Evolutionary conservation across 2,113 vertebrate genomes (phyloP).

Genomic region (Heptranchias perlo): DNA sequence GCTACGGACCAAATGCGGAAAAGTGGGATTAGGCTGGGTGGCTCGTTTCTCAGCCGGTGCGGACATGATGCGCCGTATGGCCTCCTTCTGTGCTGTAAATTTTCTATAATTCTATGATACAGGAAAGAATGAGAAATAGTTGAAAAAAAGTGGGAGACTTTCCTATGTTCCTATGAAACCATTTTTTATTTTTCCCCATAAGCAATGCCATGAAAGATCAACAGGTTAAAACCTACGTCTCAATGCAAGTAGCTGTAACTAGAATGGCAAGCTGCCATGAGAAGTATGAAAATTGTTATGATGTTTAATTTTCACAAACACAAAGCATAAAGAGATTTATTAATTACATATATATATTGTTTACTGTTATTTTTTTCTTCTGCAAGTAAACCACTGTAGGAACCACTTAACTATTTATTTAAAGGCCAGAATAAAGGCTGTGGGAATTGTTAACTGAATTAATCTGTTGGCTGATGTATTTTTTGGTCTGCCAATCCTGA

Average conservation of each 20-base stretch:
- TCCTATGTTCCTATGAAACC: neutral
- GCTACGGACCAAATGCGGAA: no score
- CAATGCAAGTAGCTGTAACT: neutral
- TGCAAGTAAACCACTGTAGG: no score
- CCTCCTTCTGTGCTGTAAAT: no score
- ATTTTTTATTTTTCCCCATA: neutral
- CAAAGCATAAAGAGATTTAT: neutral
- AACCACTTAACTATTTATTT: neutral
- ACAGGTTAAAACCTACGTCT: neutral
- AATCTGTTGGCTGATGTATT: neutral
- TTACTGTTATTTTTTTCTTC: neutral
- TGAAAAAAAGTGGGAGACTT: neutral
- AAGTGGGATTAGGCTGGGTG: no score
- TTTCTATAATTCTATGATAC: no score
- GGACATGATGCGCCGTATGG: no score
- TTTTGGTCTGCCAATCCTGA: neutral
- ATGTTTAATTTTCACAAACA: neutral
- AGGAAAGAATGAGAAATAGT: neutral
- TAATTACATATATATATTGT: neutral
- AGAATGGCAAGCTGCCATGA: neutral
- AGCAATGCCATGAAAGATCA: neutral
- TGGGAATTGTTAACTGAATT: constrained; percentile 26
- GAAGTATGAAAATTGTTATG: neutral
- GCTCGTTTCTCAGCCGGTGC: no score
- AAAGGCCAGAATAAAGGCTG: neutral